Base-by-base conservation (phyloP, 2,888 invertebrate genomes). In the Venustoraphidia nigricollis region DNA sequence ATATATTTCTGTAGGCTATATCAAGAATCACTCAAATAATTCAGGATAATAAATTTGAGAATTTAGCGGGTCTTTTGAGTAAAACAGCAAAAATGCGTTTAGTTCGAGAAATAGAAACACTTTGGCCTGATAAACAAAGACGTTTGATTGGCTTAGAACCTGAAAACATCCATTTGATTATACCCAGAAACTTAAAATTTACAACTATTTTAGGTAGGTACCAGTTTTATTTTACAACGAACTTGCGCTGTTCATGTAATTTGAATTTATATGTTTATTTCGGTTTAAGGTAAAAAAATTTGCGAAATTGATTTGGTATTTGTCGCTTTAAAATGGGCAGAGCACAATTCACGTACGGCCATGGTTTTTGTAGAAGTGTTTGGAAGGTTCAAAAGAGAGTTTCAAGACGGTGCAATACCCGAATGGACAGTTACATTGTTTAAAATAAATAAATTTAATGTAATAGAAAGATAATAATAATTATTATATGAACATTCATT, bases 371-470 rank as follows among this genome's bases (percentile, higher is more conserved):
- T 47, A 10, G 47, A 47, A 47, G 34, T 38, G 13, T 47, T 47
- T 36, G 47, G 43, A 17, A n/a, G 43, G 4, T 47, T 47, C 13
- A 36, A 47, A 13, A 36, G 47, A 9, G 43, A 47, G 34, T 47
- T 47, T 14, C 14, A 17, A 34, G n/a, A 13, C 3, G 41, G 35
- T 11, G 13, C 43, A 9, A 35, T 46, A 13, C 42, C 47, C 13
- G 47, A 47, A 42, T 47, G 47, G 47, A 47, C 47, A 13, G 38
- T 47, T 10, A 37, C 42, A 27, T 27, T 36, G 36, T 47, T 47
- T 36, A 47, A 38, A 47, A 17, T 47, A 27, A 34, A 34, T 13
- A 36, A 35, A 37, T 43, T 47, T 47, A 27, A 27, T 27, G 34
- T 38, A 36, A 43, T 47, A 11, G 35, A 14, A 41, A 41, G 41